Evolutionary conservation across 2,113 vertebrate species (phyloP).

Genomic region (Pteropus alecto): DNA sequence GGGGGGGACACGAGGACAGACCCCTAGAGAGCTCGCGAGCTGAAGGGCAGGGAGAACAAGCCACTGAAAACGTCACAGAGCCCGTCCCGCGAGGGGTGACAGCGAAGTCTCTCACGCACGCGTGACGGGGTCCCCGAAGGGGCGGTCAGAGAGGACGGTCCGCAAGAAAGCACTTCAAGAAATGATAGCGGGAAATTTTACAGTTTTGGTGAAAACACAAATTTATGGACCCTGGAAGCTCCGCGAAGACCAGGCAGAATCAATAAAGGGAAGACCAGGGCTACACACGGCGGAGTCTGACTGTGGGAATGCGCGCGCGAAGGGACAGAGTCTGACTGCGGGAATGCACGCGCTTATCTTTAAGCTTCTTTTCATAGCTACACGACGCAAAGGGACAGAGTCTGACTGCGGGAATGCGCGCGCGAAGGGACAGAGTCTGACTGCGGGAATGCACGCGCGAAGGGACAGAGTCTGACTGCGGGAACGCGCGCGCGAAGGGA

Average conservation of each 20-base stretch:
- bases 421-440: not conserved
- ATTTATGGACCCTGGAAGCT: not conserved
- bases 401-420: not conserved
- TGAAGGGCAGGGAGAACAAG: not conserved
- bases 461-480: not conserved
- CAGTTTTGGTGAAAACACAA: not conserved
- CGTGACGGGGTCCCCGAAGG: not conserved
- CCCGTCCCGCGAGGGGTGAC: not conserved
- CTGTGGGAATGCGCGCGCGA: not conserved
- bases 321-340: too few species aligned
- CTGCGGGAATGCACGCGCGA: not conserved
- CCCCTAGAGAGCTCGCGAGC: not conserved
- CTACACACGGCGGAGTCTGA: accelerated
- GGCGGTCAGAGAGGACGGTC: not conserved
- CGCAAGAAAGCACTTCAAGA: not conserved
- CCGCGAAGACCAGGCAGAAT: not conserved
- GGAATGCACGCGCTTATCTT: too few species aligned
- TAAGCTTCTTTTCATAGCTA: too few species aligned
- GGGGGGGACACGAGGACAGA: not conserved
- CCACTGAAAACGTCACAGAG: not conserved
- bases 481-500: not conserved
- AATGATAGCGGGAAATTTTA: not conserved
- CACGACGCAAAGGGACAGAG: not conserved
- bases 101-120: not conserved
- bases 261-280: not conserved